A percentile compares a stretch with the other conserved stretches of the same genome.
Evolutionary conservation across 2,113 vertebrate genomes (phyloP).

Genomic region (Daboia siamensis): DNA sequence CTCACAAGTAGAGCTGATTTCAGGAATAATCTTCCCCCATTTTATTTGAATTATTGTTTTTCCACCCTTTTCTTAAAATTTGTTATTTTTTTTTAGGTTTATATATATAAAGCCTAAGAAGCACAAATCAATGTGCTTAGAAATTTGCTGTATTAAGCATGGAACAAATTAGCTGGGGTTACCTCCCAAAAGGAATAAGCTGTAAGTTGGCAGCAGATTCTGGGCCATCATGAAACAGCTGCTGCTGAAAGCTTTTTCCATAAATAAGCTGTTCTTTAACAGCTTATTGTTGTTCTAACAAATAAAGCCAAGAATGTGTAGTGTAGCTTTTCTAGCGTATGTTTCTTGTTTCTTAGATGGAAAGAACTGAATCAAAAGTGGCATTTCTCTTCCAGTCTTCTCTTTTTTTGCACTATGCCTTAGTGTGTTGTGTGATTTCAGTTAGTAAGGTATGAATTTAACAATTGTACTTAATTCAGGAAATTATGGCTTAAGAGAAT

Average conservation of each 20-base stretch:
- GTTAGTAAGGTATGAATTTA: not conserved
- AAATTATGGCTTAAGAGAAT: not conserved
- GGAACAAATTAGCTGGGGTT: not conserved
- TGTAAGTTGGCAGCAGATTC: not conserved
- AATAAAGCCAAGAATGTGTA: not conserved
- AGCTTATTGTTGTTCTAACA: not conserved
- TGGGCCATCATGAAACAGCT: not conserved
- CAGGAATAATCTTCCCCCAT: not conserved
- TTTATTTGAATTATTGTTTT: constrained; percentile 15
- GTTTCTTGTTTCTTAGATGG: not conserved
- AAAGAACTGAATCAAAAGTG: not conserved
- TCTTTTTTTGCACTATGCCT: not conserved
- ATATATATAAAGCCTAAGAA: not conserved
- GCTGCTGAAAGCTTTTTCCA: constrained; percentile 10
- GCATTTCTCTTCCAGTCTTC: not conserved
- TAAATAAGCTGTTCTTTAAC: not conserved
- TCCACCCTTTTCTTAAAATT: not conserved
- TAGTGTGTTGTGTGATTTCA: not conserved
- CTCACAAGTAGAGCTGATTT: not conserved
- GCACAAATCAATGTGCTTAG: too few relatives aligned
- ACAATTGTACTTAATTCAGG: not conserved
- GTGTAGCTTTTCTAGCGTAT: not conserved
- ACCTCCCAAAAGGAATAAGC: not conserved
- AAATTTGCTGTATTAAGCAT: not conserved
- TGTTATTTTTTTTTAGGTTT: not conserved